phyloP scores from a whole-genome alignment of 1,140 invertebrate species.

The Megalopta genalis region DNA sequence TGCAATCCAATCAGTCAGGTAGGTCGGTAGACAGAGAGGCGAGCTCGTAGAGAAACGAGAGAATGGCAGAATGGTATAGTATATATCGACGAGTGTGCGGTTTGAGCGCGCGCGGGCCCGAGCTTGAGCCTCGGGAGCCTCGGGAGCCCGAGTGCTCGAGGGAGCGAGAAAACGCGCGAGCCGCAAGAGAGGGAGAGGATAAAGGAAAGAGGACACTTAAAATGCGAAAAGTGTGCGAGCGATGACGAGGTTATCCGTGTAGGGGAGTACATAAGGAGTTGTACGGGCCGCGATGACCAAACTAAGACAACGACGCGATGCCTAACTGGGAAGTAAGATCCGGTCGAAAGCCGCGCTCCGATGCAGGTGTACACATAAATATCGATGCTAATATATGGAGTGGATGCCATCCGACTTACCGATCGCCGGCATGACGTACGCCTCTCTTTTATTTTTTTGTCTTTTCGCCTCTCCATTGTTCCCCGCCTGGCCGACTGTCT shows the following conservation, averaged over 20 bases:
- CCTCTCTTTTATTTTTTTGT: constrained; percentile 12
- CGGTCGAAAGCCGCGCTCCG: constrained; percentile 75
- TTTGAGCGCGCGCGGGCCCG: no score
- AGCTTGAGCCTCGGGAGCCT: no score
- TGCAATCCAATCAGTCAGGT: constrained; percentile 50
- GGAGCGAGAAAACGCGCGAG: constrained; percentile 14
- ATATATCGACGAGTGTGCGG: background rate
- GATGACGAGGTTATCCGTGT: constrained; percentile 79
- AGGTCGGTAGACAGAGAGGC: constrained; percentile 36
- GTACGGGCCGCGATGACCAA: constrained; percentile 78
- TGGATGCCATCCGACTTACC: constrained; percentile 61
- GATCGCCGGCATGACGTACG: constrained; percentile 52
- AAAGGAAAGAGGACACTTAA: constrained; percentile 66
- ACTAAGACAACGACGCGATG: constrained; percentile 77
- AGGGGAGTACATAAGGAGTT: constrained; percentile 76
- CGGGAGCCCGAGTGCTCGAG: background rate
- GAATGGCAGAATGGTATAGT: background rate
- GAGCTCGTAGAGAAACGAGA: background rate
- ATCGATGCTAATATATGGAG: constrained; percentile 78
- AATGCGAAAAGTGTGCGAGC: constrained; percentile 79
- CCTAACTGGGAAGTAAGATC: constrained; percentile 80
- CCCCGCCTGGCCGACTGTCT: background rate
- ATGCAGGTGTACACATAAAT: constrained; percentile 80
- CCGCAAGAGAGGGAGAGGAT: constrained; percentile 18
- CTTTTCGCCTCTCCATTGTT: constrained; percentile 36